These are phyloP conservation scores for Orbicella faveolata DNA, from an alignment of 64 coral and sea anemone genomes.

Conservation along the genomic window DNA sequence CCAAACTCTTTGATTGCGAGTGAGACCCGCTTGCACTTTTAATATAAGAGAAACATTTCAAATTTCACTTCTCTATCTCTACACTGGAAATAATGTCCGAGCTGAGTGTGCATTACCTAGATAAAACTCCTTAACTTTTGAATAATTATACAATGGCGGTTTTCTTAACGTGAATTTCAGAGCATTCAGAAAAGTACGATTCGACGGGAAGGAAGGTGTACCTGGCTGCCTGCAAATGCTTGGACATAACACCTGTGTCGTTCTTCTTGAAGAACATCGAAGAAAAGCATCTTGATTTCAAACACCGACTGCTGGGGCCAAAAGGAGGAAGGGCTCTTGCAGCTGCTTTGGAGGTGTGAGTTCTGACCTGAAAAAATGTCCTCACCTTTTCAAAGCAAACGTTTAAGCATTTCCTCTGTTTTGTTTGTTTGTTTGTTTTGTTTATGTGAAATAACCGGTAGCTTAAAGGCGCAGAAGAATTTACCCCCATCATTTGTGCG, in stretches of 20 bases:
- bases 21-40: too few species aligned
- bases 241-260: conserved; percentile 70
- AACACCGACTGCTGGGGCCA: conserved; percentile 63
- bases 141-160: not conserved
- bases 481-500: too few species aligned
- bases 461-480: too few species aligned
- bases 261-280: conserved; percentile 66
- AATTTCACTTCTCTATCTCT: too few species aligned
- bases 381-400: too few species aligned
- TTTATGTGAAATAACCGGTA: too few species aligned
- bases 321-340: conserved; percentile 68
- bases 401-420: too few species aligned
- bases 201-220: conserved; percentile 59
- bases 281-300: conserved; percentile 42
- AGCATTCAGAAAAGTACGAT: conserved; percentile 44
- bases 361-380: not conserved
- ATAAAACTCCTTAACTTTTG: not conserved
- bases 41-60: too few species aligned
- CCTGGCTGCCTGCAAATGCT: conserved; percentile 34
- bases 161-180: conserved; percentile 21
- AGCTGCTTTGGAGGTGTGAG: conserved; percentile 47
- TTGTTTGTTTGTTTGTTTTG: too few species aligned
- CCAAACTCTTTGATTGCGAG: too few species aligned
- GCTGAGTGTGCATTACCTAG: too few species aligned
- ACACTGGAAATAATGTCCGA: too few species aligned